Conservation (phyloP, 2,797 vertebrate species). For the Scomberomorus guttatus region DNA sequence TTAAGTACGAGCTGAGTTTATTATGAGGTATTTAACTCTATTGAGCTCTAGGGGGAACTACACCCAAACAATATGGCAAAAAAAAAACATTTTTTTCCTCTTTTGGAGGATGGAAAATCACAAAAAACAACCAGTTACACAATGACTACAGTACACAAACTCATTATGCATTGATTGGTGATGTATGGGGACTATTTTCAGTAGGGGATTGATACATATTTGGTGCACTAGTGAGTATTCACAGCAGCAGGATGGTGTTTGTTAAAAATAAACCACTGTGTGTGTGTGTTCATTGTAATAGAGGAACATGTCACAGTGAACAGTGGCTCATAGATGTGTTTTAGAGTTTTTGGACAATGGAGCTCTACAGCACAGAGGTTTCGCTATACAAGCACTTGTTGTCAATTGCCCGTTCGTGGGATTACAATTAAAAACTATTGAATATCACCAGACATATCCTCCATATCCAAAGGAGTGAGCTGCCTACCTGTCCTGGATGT, state of each 20-base stretch:
- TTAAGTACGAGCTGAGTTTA: slow-evolving; percentile 21
- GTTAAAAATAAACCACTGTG: no score
- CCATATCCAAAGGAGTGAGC: neutral
- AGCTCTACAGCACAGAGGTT: no score
- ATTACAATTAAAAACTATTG: neutral
- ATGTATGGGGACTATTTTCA: neutral
- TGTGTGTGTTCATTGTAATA: no score
- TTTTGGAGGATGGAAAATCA: neutral
- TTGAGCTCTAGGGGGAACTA: neutral
- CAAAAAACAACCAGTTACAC: no score
- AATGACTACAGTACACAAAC: no score
- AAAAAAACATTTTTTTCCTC: neutral
- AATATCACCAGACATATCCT: neutral
- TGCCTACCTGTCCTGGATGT: slow-evolving; percentile 98
- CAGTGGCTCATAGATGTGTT: no score
- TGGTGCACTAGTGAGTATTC: neutral
- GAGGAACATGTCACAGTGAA: neutral
- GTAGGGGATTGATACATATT: neutral
- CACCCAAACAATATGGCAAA: neutral
- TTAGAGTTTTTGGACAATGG: no score
- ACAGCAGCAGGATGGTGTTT: neutral
- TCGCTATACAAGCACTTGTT: neutral
- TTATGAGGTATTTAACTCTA: neutral
- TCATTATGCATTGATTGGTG: no score
- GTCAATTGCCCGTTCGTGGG: neutral